Evolutionary conservation across 92 coral and sea anemone species (phyloP), one percentile per base, ranked within the genome.

Genomic region (Zoanthus sansibaricus): DNA sequence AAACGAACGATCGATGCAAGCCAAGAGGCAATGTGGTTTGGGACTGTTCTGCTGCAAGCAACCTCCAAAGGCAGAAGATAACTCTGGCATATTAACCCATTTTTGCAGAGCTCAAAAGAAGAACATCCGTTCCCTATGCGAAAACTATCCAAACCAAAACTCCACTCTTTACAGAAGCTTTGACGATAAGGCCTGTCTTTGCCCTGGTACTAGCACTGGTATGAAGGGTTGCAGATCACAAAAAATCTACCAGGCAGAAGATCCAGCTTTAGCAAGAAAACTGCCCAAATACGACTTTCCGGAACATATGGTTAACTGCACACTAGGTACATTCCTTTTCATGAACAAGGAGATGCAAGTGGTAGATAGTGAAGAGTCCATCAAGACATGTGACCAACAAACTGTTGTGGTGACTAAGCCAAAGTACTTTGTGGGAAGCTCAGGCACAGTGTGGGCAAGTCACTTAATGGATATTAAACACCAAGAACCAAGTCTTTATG

Each of bases 241-340:
- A 56, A 84, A 72, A 8, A 56, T 84, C 14, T 84, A 72, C 58
- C 88, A 84, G n/a, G 7, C 69, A 49, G 72, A 54, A 13, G 82
- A 84, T 37, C 32, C 69, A 20, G 9, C 10, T 52, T 73, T 84
- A 42, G 17, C 88, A 84, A 72, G 62, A 48, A 84, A 73, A 42
- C 54, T 84, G 8, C 71, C 88, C 18, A 86, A 86, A 45, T 85
- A 85, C 49, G 88, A 85, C 20, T 85, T 85, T 37, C 88, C 82
- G 5, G 75, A 54, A 21, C 11, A 3, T 5, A 77, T 77, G 82
- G 82, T 77, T 3, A 77, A 31, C 15, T 30, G 25, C 48, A 77
- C 83, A 15, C 83, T 52, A 4, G 83, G 71, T 7, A 76, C 80
- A 76, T 58, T 48, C 44, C 54, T 56, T 12, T 56, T 76, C 80